A percentile compares a stretch with the other conserved stretches of the same genome.
phyloP scores from a whole-genome alignment of 2,113 vertebrate genomes.

The Nanorana parkeri region DNA sequence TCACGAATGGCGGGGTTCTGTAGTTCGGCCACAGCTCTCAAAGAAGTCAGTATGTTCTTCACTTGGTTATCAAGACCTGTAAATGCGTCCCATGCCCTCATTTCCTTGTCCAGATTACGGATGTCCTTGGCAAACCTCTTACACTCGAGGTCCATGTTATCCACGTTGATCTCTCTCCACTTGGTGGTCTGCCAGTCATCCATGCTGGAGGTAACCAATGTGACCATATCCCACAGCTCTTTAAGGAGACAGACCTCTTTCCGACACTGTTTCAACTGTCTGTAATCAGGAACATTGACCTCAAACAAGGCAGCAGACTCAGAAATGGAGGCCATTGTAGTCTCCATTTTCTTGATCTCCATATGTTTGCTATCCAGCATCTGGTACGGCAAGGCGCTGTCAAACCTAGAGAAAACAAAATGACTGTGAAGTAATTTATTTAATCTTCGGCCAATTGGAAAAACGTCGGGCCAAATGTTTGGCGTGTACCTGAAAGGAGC shows the following conservation, averaged over 20 bases:
- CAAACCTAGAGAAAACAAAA: conserved; percentile 74
- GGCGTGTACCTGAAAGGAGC: conserved; percentile 86
- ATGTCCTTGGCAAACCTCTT: conserved; percentile 86
- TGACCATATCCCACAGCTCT: conserved; percentile 87
- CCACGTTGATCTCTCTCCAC: conserved; percentile 87
- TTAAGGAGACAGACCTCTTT: conserved; percentile 82
- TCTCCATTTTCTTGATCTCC: conserved; percentile 85
- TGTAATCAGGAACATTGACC: conserved; percentile 86
- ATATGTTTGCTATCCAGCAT: conserved; percentile 78
- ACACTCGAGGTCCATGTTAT: conserved; percentile 89
- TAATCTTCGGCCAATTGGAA: background rate
- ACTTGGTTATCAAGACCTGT: conserved; percentile 82
- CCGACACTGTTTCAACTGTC: conserved; percentile 87
- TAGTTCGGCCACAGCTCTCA: conserved; percentile 87
- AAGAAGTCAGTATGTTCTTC: conserved; percentile 83
- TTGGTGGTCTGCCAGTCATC: conserved; percentile 81
- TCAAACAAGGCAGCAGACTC: conserved; percentile 89
- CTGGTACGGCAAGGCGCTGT: conserved; percentile 77
- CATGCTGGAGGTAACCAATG: conserved; percentile 79
- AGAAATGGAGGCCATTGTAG: conserved; percentile 79
- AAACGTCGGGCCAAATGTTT: background rate
- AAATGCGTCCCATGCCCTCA: conserved; percentile 88
- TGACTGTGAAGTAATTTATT: background rate
- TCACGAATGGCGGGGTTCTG: conserved; percentile 89
- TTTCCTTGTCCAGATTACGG: conserved; percentile 85